Evolutionary conservation across 2,888 invertebrate genomes (phyloP), one percentile per base, ranked within the genome.

Genomic region (Spisula solida): DNA sequence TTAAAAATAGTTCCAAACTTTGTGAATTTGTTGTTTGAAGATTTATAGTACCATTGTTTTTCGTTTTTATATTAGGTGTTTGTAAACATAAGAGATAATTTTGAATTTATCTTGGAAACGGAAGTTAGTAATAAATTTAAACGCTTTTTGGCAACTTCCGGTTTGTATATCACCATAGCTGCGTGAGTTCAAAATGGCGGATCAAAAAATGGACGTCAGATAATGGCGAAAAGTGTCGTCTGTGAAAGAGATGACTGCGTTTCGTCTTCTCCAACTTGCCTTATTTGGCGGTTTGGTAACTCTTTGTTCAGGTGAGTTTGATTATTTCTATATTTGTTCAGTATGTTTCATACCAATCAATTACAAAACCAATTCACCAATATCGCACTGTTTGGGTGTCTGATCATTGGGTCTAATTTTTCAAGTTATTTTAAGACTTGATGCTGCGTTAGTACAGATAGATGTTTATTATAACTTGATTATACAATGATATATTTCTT

Each of bases 91-190:
- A 2, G 60, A 66, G 60, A 66, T 8, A 2, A 8, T n/a, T 66
- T 66, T 66, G n/a, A 2, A 12, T 66, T 66, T 66, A n/a, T 25
- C 60, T 66, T 25, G 25, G 60, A 66, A 66, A 66, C 60, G 12
- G n/a, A n/a, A 66, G 60, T 66, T 25, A 25, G 25, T 25, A 66
- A 66, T 66, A 25, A 66, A 66, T 6, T 66, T 25, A 66, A 12
- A 1, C 25, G 60, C 18, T 31, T 14, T 75, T 75, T 75, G 75
- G 16, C 75, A 41, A 88, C 75, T 81, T 84, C 84, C 88, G 88
- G 84, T 20, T 48, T 51, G 47, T 25, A n/a, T 79, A 55, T 91
- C 82, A 81, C 89, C 91, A 90, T 91, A 91, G 91, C 81, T 91
- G 89, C 91, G 81, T 31, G 31, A 31, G 34, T 56, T 48, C 18